These are phyloP conservation scores for Engraulis encrasicolus DNA, from an alignment of 2,113 vertebrate genomes.

Conservation along the genomic window DNA sequence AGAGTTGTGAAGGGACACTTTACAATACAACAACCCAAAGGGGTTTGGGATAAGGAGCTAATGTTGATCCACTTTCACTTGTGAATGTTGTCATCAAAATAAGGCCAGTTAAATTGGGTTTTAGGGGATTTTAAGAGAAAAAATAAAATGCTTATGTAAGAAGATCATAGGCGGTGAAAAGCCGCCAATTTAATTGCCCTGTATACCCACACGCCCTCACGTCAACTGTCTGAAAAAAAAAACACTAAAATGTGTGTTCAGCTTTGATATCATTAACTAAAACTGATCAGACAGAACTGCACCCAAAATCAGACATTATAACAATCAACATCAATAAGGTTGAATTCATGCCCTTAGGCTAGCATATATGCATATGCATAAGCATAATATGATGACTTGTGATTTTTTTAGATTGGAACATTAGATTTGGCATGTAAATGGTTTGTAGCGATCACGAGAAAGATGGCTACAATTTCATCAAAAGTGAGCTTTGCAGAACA, in stretches of 20 bases:
- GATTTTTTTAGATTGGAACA: not conserved
- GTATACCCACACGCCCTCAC: not conserved
- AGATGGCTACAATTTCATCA: not conserved
- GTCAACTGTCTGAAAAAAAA: not conserved
- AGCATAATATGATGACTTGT: no score
- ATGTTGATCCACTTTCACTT: not conserved
- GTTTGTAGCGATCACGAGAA: not conserved
- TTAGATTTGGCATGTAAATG: not conserved
- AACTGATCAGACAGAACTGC: not conserved
- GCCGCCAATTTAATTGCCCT: no score
- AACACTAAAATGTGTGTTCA: not conserved
- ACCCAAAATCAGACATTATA: not conserved
- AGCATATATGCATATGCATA: no score
- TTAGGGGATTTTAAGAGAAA: not conserved
- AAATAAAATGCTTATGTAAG: not conserved
- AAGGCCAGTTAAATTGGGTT: not conserved
- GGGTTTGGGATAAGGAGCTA: not conserved
- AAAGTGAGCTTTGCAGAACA: not conserved
- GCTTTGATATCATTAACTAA: not conserved
- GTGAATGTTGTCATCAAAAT: constrained; percentile 1
- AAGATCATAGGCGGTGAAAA: not conserved
- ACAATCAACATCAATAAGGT: no score
- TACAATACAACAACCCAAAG: not conserved
- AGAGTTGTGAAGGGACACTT: no score
- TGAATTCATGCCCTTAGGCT: no score